A percentile compares a stretch with the other conserved stretches of the same genome.
Conservation (phyloP, 2,888 invertebrate species). For the Cenopis cana region DNA sequence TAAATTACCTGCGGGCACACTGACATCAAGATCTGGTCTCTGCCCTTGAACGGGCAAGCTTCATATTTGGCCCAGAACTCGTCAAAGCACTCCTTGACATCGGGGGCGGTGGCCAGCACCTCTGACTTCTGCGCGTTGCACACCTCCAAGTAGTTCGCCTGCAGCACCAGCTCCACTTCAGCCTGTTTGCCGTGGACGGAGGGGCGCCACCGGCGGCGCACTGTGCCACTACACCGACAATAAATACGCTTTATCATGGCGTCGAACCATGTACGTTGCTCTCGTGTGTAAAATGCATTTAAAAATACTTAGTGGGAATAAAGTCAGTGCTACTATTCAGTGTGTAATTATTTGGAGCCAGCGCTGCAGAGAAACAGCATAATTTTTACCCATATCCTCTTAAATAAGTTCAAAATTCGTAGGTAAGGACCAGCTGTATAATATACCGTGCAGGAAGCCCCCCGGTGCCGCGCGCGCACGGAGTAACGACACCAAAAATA, state of each 20-base stretch:
- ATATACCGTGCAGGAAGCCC: too few relatives aligned
- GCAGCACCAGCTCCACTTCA: slow-evolving; percentile 89
- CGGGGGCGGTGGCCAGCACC: slow-evolving; percentile 84
- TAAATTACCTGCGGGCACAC: slow-evolving; percentile 92
- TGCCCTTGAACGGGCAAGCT: slow-evolving; percentile 87
- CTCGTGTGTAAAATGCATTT: too few relatives aligned
- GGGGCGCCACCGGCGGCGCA: slow-evolving; percentile 90
- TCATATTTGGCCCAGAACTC: slow-evolving; percentile 89
- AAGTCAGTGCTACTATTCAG: too few relatives aligned
- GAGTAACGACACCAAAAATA: too few relatives aligned
- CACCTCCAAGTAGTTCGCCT: slow-evolving; percentile 89
- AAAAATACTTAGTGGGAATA: too few relatives aligned
- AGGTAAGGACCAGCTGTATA: too few relatives aligned
- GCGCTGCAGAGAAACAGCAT: too few relatives aligned
- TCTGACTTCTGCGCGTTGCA: slow-evolving; percentile 80
- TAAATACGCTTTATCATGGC: background rate
- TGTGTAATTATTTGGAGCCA: too few relatives aligned
- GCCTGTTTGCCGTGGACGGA: slow-evolving; percentile 84
- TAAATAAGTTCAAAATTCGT: too few relatives aligned
- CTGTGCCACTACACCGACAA: slow-evolving; percentile 87
- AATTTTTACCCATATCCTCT: too few relatives aligned
- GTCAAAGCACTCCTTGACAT: slow-evolving; percentile 88
- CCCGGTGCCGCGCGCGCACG: too few relatives aligned
- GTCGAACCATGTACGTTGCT: too few relatives aligned
- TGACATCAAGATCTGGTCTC: slow-evolving; percentile 91